Percentiles rank a stretch among this genome's conserved stretches.
Conservation (phyloP, 2,113 vertebrate genomes). For the Alectura lathami region DNA sequence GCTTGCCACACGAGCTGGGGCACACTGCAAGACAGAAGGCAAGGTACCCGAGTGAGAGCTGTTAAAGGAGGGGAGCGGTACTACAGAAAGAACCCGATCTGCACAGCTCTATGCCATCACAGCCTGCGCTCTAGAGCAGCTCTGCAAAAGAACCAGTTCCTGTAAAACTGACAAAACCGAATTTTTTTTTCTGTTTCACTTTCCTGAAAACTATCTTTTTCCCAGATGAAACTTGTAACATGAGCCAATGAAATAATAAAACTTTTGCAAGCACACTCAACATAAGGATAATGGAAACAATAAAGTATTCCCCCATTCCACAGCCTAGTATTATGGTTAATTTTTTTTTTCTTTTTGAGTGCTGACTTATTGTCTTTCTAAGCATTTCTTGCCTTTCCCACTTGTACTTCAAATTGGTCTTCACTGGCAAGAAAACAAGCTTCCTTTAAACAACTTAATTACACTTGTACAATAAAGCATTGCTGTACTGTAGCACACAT, state of each 20-base stretch:
- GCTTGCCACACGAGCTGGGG: conserved; percentile 85
- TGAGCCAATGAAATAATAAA: conserved; percentile 3
- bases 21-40: conserved; percentile 83
- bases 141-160: not conserved
- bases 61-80: rapidly evolving
- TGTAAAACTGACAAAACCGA: not conserved
- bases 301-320: not conserved
- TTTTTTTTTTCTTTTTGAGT: not conserved
- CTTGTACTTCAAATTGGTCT: conserved; percentile 43
- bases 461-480: conserved; percentile 26
- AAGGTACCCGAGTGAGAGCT: not conserved
- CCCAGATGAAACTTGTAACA: not conserved
- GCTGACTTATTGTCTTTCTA: conserved; percentile 18
- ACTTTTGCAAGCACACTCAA: conserved; percentile 19
- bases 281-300: conserved; percentile 19
- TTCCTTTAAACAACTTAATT: conserved; percentile 50
- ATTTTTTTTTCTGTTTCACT: not conserved
- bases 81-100: not conserved
- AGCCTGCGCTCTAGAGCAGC: not conserved
- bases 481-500: conserved; percentile 36
- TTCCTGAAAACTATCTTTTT: not conserved
- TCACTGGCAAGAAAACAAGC: conserved; percentile 28
- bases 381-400: conserved; percentile 27
- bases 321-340: not conserved
- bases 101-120: rapidly evolving